Conservation (phyloP, 2,888 invertebrate species). For the Colletes collaris region DNA sequence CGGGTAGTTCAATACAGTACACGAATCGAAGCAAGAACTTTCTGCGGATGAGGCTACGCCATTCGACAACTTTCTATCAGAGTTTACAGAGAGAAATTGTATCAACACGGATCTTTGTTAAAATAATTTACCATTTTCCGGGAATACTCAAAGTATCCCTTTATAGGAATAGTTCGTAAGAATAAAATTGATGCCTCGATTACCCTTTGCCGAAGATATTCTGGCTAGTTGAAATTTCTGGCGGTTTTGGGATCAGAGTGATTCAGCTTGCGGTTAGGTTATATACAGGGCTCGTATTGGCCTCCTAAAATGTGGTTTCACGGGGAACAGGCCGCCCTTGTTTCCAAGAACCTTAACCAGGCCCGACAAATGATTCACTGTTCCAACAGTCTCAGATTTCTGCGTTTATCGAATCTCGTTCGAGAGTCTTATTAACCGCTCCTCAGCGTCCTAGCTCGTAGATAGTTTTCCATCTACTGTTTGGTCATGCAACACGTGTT, state of each 20-base stretch:
- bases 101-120: no score
- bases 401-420: constrained; percentile 23
- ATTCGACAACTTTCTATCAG: no score
- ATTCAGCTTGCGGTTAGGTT: constrained; percentile 1
- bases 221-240: neutral
- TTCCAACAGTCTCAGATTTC: constrained; percentile 26
- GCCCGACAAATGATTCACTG: constrained; percentile 27
- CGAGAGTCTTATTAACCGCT: constrained; percentile 22
- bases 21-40: no score
- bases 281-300: constrained; percentile 2
- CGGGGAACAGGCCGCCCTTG: constrained; percentile 13
- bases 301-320: constrained; percentile 21
- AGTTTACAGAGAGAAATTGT: no score
- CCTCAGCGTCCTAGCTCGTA: neutral
- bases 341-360: neutral
- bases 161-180: no score
- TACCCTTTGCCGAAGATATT: no score
- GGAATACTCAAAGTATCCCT: no score
- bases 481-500: constrained; percentile 49
- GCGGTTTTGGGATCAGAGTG: neutral
- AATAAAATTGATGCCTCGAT: no score
- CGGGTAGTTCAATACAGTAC: no score
- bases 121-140: no score
- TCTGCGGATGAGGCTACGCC: no score
- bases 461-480: constrained; percentile 26